Base-by-base conservation (phyloP, 2,113 vertebrate genomes). In the Toxostoma redivivum region DNA sequence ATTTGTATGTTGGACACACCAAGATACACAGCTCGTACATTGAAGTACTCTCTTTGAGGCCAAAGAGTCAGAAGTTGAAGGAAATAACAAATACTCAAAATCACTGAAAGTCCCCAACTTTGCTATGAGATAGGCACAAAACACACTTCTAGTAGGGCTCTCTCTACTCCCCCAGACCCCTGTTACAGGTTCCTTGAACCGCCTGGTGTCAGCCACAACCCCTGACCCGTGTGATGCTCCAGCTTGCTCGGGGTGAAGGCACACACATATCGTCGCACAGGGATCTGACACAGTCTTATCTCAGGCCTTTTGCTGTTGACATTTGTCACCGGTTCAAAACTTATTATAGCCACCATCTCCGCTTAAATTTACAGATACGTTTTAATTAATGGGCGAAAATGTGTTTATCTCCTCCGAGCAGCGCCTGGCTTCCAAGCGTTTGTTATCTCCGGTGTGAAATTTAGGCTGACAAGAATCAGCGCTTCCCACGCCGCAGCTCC, bases 401-500 rank as follows among this genome's bases (percentile, higher is more conserved):
- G 88, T 56, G 97, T 97, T 98, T 98, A 97, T 98, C 98, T 98
- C 95, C 96, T 97, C 94, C 94, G 83, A 95, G 97, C 98, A 99
- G 98, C 40, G 94, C 96, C 92, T 74, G 90, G 90, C 94, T 98
- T 98, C 97, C 92, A 66, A 92, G 95, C 97, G 57, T 96, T 97
- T 96, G 97, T 98, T 98, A 98, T 98, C 98, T 97, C 92, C 91
- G 97, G 98, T 98, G 98, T 98, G 98, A 99, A 98, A 98, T 98
- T 94, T 74, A 85, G 97, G 97, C 97, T 98, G 98, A 98, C 98
- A 98, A 98, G 98, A 98, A 98, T 98, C 96, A 97, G 95, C 92
- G 66, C 95, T 98, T 97, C 97, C 98, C 97, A 97, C 91, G 91
- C 95, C 92, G 88, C 97, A 97, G 97, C 96, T 88, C 92, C 5